These are phyloP conservation scores for Diadumene lineata DNA, from an alignment of 92 coral and sea anemone species.

Conservation along the genomic window DNA sequence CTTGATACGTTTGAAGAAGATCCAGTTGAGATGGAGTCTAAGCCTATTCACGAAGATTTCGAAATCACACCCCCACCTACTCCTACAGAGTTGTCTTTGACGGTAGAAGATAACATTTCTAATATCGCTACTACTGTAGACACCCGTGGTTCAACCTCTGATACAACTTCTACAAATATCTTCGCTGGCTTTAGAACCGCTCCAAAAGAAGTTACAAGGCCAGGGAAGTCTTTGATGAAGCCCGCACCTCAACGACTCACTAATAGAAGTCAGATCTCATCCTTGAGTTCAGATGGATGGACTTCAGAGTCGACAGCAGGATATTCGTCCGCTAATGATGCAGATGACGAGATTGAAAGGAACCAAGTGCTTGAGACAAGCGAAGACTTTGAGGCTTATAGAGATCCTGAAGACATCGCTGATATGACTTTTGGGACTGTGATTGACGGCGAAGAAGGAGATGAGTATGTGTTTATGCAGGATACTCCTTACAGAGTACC, in stretches of 20 bases:
- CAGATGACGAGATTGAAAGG: slow-evolving; percentile 31
- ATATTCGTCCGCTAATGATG: slow-evolving; percentile 30
- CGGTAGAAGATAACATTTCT: background rate
- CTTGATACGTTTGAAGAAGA: slow-evolving; percentile 1
- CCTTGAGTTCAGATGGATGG: slow-evolving; percentile 22
- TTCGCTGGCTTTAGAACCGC: background rate
- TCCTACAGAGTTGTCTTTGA: background rate
- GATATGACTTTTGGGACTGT: slow-evolving; percentile 40
- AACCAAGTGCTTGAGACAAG: slow-evolving; percentile 16
- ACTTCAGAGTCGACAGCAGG: slow-evolving; percentile 22
- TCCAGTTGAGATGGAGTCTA: background rate
- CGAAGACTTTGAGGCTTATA: slow-evolving; percentile 14
- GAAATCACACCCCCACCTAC: slow-evolving; percentile 4
- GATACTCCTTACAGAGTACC: background rate
- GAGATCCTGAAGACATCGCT: slow-evolving; percentile 34
- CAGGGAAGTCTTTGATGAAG: background rate
- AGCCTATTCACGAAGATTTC: background rate
- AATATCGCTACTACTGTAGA: background rate
- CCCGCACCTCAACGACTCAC: background rate
- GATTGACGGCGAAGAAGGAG: slow-evolving; percentile 17
- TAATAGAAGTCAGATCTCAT: background rate
- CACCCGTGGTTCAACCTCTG: background rate
- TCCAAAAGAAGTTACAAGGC: background rate
- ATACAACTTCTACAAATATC: background rate
- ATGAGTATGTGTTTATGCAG: background rate